A percentile compares a stretch with the other conserved stretches of the same genome.
Conservation (phyloP, 2,797 vertebrate genomes). For the Sandelia bainsii region DNA sequence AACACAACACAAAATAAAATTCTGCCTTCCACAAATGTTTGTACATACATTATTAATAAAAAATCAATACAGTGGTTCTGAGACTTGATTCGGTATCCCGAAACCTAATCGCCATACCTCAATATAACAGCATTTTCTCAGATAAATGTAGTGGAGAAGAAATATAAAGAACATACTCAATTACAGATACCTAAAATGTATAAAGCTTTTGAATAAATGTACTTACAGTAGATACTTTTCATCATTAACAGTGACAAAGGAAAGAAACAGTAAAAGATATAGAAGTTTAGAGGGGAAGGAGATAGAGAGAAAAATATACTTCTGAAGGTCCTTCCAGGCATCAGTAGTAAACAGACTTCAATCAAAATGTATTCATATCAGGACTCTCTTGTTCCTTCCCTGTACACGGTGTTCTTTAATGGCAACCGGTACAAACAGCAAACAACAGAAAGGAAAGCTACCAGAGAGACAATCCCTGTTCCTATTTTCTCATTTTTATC, state of each 20-base stretch:
- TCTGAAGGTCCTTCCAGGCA: conserved; percentile 77
- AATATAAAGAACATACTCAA: background rate
- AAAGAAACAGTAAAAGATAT: background rate
- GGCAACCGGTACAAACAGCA: conserved; percentile 50
- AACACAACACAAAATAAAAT: no score
- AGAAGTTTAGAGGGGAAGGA: background rate
- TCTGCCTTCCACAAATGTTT: no score
- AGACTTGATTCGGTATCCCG: no score
- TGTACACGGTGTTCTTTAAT: conserved; percentile 56
- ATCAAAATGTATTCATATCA: conserved; percentile 56
- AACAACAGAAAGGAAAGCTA: conserved; percentile 77
- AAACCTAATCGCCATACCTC: no score
- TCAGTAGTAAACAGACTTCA: conserved; percentile 76
- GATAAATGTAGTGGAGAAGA: background rate
- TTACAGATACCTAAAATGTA: no score
- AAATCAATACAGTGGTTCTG: no score
- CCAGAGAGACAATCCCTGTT: conserved; percentile 38
- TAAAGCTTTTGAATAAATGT: background rate
- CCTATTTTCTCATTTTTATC: conserved; percentile 44
- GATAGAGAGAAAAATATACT: conserved; percentile 66
- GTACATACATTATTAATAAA: no score
- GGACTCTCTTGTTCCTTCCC: conserved; percentile 44
- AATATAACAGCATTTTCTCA: background rate
- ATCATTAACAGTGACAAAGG: background rate
- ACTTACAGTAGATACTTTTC: background rate